Base-by-base conservation (phyloP, 2,797 vertebrate genomes). In the Lepilemur septentrionalis region DNA sequence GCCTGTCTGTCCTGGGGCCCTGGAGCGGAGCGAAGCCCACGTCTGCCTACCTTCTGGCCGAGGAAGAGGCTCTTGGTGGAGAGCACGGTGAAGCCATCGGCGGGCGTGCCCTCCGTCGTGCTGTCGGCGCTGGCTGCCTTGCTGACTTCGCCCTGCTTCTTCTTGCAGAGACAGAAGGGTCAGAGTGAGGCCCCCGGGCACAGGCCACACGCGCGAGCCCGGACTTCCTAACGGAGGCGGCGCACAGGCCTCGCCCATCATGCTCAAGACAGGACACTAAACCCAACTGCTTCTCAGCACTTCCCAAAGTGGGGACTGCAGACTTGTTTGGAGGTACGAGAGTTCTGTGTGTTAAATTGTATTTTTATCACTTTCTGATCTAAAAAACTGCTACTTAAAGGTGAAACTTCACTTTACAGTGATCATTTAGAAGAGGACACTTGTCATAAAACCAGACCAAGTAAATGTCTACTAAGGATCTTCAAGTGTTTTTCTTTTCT, bases 21-120 rank as follows among this genome's bases (percentile, higher is more conserved):
- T 0, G 12, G 7, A 83, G 85, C 52, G 20, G 41, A 70, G 72
- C 48, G n/a, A 70, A 90, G 92, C 94, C 52, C 7, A 18, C 30
- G 63, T 41, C 89, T 94, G 67, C 99, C 97, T 99, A 99, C 99
- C 99, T 99, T 99, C 97, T 99, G 99, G 97, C 99, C 99, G 92
- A 99, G 99, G 97, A 99, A 99, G 92, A 99, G 99, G 97, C 99
- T 99, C 99, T 99, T 99, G 93, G 99, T 99, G 95, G 99, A 99
- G 82, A 99, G 99, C 94, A 99, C 99, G 0, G 99, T 99, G 98
- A 99, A 99, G 93, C 99, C 99, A 38, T 99, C 99, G 0, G 99
- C 98, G 4, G 99, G 99, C 4, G 99, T 99, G 61, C 99, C 99
- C 92, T 99, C 99, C 4, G 99, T 99, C 61, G 99, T 99, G 97